These are phyloP conservation scores for Oxytorus armatus DNA, from an alignment of 2,888 invertebrate genomes.

Conservation along the genomic window DNA sequence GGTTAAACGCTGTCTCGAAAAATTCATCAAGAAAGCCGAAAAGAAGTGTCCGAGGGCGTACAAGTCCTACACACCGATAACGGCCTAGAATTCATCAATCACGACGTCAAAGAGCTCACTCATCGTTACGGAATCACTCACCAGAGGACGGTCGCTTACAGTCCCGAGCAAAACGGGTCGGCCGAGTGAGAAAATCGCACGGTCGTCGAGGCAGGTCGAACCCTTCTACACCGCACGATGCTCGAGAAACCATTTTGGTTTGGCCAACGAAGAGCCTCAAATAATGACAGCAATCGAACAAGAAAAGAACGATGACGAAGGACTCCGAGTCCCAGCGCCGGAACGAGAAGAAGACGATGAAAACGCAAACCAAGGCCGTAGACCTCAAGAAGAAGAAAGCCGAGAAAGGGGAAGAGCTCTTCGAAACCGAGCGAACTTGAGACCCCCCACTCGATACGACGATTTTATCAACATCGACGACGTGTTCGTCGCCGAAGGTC, in stretches of 20 bases:
- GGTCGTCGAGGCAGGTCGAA: slow-evolving; percentile 60
- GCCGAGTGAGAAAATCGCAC: slow-evolving; percentile 66
- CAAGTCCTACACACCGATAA: slow-evolving; percentile 50
- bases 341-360: no score
- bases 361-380: no score
- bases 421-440: no score
- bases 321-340: no score
- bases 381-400: no score
- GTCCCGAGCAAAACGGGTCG: slow-evolving; percentile 65
- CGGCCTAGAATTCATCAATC: slow-evolving; percentile 57
- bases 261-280: no score
- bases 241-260: slow-evolving; percentile 72
- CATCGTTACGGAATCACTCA: slow-evolving; percentile 42
- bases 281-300: slow-evolving; percentile 45
- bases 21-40: not conserved
- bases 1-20: not conserved
- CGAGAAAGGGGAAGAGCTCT: no score
- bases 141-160: slow-evolving; percentile 57
- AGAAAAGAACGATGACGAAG: slow-evolving; percentile 15
- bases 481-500: not conserved
- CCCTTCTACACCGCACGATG: slow-evolving; percentile 43
- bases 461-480: no score
- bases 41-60: not conserved
- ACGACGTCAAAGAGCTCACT: slow-evolving; percentile 35
- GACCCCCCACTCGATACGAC: no score